Evolutionary conservation across 2,797 vertebrate species (phyloP), one percentile per base, ranked within the genome.

Genomic region (Danionella dracula): DNA sequence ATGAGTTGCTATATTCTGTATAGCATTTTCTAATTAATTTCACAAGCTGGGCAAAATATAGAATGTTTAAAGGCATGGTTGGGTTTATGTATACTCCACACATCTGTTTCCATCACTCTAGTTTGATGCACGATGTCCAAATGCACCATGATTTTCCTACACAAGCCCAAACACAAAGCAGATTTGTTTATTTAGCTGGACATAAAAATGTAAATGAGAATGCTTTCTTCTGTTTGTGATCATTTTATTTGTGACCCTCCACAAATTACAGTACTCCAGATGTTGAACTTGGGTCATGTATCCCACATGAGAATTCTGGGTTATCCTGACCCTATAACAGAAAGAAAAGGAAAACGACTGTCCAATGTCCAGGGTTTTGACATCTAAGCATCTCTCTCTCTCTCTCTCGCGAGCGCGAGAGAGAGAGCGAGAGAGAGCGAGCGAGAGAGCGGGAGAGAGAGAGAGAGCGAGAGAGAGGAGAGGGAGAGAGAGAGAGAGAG

Each of bases 241-340:
- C 54, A 49, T 67, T 70, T 67, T 58, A 66, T 9, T 27, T 27
- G 49, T 23, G 42, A 70, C 59, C 64, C 37, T 48, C 21, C 32
- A 42, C 37, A 65, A 61, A 51, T 21, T 50, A 68, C 50, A 23
- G 29, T 46, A 34, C 48, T 29, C 54, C 72, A 77, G 40, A 50
- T 61, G 21, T 51, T 74, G 59, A 56, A 67, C 46, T 61, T 59
- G 35, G 63, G 58, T 56, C 62, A 57, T 35, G 35, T 73, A 51
- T 62, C 65, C 42, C 48, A 51, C 19, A 50, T 55, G 46, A 67
- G 42, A 42, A 66, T 69, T 66, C 40, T 29, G 31, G 71, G 77
- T 77, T 73, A 69, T 76, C 78, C 50, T 57, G 49, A 66, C 19
- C 70, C 60, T 73, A 71, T 48, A 53, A 48, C 74, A 55, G 58